These are phyloP conservation scores for Falco novaeseelandiae DNA, from an alignment of 2,797 vertebrate genomes.

Conservation along the genomic window DNA sequence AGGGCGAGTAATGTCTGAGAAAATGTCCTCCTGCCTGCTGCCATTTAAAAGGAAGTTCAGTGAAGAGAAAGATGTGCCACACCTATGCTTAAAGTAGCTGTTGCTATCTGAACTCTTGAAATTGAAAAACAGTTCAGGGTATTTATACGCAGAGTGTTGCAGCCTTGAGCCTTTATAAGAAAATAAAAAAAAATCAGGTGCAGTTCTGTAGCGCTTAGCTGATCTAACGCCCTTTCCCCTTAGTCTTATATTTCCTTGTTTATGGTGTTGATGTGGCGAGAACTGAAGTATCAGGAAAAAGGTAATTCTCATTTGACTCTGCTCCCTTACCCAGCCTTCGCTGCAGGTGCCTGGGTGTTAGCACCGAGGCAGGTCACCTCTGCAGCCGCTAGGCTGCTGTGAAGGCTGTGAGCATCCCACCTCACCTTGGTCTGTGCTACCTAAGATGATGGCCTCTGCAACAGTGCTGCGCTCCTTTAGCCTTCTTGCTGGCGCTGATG, in stretches of 20 bases:
- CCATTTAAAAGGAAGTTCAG: conserved; percentile 9
- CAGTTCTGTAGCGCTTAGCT: background rate
- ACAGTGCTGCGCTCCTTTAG: accelerated
- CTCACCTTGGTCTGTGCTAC: background rate
- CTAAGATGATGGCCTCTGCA: accelerated
- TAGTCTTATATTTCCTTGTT: background rate
- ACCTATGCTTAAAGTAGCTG: conserved; percentile 22
- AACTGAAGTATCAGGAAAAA: background rate
- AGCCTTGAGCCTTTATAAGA: background rate
- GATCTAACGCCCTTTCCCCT: background rate
- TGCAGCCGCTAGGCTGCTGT: accelerated
- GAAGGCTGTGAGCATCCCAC: background rate
- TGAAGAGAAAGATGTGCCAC: conserved; percentile 49
- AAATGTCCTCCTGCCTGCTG: background rate
- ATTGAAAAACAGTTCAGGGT: background rate
- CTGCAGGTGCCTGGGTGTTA: background rate
- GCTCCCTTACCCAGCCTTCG: background rate
- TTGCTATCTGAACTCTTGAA: background rate
- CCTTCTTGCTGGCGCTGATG: background rate
- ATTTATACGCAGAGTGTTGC: background rate
- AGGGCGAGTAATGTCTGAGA: conserved; percentile 27
- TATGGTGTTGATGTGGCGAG: background rate
- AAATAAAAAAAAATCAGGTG: background rate
- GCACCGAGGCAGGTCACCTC: background rate
- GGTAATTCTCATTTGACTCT: background rate